Conservation (phyloP, 2,797 vertebrate genomes). For the Synaphobranchus kaupii region DNA sequence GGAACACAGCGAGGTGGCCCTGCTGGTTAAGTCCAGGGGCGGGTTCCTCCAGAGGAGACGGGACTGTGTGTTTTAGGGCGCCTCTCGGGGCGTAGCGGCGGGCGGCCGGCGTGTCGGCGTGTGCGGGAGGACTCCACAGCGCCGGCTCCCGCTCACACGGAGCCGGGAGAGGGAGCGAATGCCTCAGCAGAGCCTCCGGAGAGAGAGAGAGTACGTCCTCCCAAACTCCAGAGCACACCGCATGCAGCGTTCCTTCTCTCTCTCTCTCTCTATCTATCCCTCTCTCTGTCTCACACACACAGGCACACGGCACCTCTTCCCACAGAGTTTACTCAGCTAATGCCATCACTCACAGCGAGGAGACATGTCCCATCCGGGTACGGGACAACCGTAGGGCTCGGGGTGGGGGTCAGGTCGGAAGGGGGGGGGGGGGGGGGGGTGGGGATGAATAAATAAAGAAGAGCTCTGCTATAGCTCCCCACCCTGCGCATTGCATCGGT, state of each 20-base stretch:
- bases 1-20: background rate
- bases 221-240: background rate
- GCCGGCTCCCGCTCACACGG: background rate
- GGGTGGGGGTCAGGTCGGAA: background rate
- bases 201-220: no score
- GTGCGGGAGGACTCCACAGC: background rate
- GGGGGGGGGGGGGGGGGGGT: no score
- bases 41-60: background rate
- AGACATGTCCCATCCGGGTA: background rate
- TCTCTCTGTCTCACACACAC: constrained; percentile 42
- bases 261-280: constrained; percentile 31
- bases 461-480: background rate
- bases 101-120: background rate
- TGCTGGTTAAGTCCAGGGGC: background rate
- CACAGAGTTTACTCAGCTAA: background rate
- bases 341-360: background rate
- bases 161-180: background rate
- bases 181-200: background rate
- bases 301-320: background rate
- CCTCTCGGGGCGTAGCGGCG: background rate
- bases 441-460: background rate
- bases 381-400: background rate
- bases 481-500: background rate
- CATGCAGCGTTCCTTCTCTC: background rate
- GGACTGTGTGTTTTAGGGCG: background rate